Conservation (phyloP, 2,113 vertebrate species). For the Crocuta crocuta region DNA sequence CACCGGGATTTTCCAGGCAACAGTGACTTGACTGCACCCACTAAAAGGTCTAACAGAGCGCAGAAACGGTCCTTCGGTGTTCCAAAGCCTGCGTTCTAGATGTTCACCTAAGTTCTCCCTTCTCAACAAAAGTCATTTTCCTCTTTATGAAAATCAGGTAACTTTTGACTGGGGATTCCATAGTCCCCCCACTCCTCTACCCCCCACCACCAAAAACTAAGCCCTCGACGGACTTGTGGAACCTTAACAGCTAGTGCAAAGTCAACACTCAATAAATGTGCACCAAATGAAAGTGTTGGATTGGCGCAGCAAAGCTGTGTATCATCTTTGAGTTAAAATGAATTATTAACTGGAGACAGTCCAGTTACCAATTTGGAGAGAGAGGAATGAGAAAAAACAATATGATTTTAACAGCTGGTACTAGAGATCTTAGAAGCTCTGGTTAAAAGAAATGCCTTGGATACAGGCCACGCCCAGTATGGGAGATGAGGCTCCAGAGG, state of each 20-base stretch:
- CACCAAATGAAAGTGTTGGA: not conserved
- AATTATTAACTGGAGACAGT: not conserved
- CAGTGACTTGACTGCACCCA: not conserved
- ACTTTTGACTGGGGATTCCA: not conserved
- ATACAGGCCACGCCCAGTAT: not conserved
- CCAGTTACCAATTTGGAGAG: not conserved
- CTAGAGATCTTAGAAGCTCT: not conserved
- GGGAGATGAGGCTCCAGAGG: not conserved
- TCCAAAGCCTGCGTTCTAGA: not conserved
- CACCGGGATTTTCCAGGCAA: not conserved
- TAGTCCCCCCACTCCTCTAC: not conserved
- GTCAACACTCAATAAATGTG: not conserved
- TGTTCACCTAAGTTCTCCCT: not conserved
- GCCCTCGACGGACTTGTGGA: not conserved
- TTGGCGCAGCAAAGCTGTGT: not conserved
- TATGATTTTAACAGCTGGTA: not conserved
- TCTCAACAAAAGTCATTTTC: not conserved
- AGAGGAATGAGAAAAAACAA: not conserved
- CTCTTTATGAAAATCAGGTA: slow-evolving; percentile 2
- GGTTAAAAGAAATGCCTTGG: not conserved
- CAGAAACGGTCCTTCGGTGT: not conserved
- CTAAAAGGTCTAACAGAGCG: not conserved
- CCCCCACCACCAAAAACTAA: not conserved
- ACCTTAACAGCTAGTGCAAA: not conserved
- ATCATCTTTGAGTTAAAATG: not conserved